Evolutionary conservation across 2,113 vertebrate genomes (phyloP).

Genomic region (Aramus guarauna): DNA sequence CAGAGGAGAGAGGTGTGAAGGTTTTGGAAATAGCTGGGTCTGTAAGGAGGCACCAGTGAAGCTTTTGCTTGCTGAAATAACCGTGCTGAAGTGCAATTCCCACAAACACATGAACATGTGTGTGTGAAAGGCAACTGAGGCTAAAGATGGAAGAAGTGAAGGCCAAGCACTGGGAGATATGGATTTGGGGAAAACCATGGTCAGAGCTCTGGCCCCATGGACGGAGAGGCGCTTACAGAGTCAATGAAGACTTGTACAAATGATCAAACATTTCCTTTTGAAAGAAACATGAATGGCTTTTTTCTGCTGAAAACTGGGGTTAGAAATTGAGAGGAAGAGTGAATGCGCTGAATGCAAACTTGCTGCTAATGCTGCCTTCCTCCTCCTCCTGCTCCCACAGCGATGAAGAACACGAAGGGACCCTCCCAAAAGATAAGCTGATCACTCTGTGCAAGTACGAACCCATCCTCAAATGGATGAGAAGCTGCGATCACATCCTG

Average conservation of each 20-base stretch:
- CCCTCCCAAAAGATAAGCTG: slow-evolving; percentile 88
- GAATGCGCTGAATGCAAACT: not conserved
- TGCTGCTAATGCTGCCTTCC: not conserved
- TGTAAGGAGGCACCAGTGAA: not conserved
- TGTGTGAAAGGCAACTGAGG: not conserved
- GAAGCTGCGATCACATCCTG: slow-evolving; percentile 94
- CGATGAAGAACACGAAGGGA: slow-evolving; percentile 77
- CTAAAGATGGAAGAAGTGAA: not conserved
- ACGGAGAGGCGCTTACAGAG: not conserved
- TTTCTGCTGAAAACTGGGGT: not conserved
- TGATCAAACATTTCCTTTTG: not conserved
- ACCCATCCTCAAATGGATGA: slow-evolving; percentile 92
- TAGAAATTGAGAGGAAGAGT: not conserved
- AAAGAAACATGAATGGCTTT: not conserved
- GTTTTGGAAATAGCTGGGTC: not conserved
- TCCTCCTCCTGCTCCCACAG: slow-evolving; percentile 61
- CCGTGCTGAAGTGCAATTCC: not conserved
- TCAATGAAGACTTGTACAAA: not conserved
- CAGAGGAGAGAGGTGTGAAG: not conserved
- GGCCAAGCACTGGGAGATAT: not conserved
- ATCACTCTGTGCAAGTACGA: slow-evolving; percentile 89
- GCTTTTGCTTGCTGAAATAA: not conserved
- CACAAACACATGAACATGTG: fast-evolving
- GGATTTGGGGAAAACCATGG: not conserved
- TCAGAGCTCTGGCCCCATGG: not conserved